Conservation (phyloP, 2,113 vertebrate species). For the Todiramphus saurophagus region DNA sequence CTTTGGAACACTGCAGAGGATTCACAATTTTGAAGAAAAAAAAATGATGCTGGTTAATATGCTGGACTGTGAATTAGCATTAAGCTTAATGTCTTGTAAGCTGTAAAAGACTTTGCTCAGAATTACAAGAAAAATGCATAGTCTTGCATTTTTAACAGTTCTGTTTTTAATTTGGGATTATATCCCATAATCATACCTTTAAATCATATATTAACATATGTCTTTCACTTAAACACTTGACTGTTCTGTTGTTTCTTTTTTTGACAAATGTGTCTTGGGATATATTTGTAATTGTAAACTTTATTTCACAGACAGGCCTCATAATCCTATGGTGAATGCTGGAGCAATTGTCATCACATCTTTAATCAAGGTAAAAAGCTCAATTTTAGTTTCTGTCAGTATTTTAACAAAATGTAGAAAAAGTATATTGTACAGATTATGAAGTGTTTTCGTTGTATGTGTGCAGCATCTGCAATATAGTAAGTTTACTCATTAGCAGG, state of each 20-base stretch:
- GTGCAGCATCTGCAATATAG: not conserved
- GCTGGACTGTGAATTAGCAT: not conserved
- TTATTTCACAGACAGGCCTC: constrained; percentile 89
- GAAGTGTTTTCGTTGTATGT: not conserved
- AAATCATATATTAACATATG: not conserved
- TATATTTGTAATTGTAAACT: not conserved
- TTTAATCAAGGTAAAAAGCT: constrained; percentile 93
- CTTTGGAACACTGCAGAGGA: not conserved
- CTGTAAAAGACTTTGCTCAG: not conserved
- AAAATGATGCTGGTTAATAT: fast-evolving
- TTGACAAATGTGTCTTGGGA: not conserved
- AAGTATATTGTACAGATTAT: not conserved
- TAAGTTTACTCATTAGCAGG: not conserved
- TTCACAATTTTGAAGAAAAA: not conserved
- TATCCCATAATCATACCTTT: not conserved
- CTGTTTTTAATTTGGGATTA: not conserved
- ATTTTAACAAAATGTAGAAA: not conserved
- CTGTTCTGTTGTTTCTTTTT: not conserved
- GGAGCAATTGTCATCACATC: constrained; percentile 97
- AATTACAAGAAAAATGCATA: not conserved
- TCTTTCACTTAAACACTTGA: not conserved
- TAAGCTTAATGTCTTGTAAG: not conserved
- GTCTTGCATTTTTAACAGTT: not conserved
- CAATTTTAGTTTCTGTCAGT: constrained; percentile 56
- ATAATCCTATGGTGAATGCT: constrained; percentile 99